These are phyloP conservation scores for Hydropsyche betteni DNA, from an alignment of 2,888 invertebrate genomes.

Conservation along the genomic window DNA sequence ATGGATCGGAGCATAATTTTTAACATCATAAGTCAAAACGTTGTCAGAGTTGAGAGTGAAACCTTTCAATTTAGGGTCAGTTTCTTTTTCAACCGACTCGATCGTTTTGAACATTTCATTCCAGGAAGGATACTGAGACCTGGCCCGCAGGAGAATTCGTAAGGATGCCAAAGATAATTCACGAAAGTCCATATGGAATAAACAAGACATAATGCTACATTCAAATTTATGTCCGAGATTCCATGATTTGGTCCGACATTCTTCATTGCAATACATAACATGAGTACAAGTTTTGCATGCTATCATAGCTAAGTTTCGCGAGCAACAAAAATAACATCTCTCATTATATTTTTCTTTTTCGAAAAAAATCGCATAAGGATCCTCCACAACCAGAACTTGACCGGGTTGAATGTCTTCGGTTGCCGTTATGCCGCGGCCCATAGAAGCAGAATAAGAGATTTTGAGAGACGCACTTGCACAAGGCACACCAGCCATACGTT, in stretches of 20 bases:
- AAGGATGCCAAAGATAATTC: constrained; percentile 70
- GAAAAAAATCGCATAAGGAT: constrained; percentile 70
- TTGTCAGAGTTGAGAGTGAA: constrained; percentile 54
- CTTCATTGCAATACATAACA: constrained; percentile 72
- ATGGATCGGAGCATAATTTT: constrained; percentile 69
- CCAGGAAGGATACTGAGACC: constrained; percentile 58
- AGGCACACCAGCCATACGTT: no score
- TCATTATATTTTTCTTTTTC: constrained; percentile 59
- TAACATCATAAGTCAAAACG: constrained; percentile 58
- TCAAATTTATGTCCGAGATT: constrained; percentile 78
- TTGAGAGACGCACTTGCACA: constrained; percentile 72
- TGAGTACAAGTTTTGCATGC: constrained; percentile 73
- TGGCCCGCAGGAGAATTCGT: constrained; percentile 65
- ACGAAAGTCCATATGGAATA: constrained; percentile 65
- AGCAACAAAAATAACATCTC: constrained; percentile 74
- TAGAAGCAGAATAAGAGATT: constrained; percentile 65
- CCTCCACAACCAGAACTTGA: constrained; percentile 80
- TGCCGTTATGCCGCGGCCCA: constrained; percentile 78
- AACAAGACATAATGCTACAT: constrained; percentile 73
- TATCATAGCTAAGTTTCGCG: constrained; percentile 66
- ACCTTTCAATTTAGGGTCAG: constrained; percentile 59
- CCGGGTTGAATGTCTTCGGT: constrained; percentile 74
- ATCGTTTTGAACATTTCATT: constrained; percentile 56
- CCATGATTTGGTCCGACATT: constrained; percentile 72
- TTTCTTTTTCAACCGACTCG: constrained; percentile 35